Conservation (phyloP, 2,888 invertebrate species). For the Clivina fossor region DNA sequence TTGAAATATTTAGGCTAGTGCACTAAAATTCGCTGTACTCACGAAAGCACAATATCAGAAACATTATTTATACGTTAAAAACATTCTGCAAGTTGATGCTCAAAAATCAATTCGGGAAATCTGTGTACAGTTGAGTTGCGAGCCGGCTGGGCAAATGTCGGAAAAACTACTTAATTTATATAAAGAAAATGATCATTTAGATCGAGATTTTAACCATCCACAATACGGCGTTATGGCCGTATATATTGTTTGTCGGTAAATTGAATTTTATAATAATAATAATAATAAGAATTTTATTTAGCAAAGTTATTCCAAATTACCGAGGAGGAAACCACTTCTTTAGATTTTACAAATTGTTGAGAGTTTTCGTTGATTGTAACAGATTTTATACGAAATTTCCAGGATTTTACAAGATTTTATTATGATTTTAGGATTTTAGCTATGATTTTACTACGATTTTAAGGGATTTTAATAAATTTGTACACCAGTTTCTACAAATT, state of each 20-base stretch:
- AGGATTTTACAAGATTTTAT: too few species aligned
- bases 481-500: too few species aligned
- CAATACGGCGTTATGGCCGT: slow-evolving; percentile 68
- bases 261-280: too few species aligned
- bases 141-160: slow-evolving; percentile 54
- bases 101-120: slow-evolving; percentile 57
- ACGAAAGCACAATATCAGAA: slow-evolving; percentile 60
- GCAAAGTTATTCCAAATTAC: too few species aligned
- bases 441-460: too few species aligned
- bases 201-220: slow-evolving; percentile 60
- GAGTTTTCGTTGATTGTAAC: too few species aligned
- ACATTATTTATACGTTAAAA: slow-evolving; percentile 60
- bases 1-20: slow-evolving; percentile 56
- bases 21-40: slow-evolving; percentile 61
- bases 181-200: slow-evolving; percentile 54
- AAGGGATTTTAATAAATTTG: too few species aligned
- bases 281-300: too few species aligned
- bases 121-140: slow-evolving; percentile 62
- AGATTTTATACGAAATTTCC: too few species aligned
- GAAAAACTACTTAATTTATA: slow-evolving; percentile 59
- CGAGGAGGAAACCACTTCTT: too few species aligned
- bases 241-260: slow-evolving; percentile 63
- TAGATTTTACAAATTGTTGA: too few species aligned
- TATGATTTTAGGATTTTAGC: too few species aligned
- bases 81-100: slow-evolving; percentile 62